A percentile compares a stretch with the other conserved stretches of the same genome.
Conservation (phyloP, 2,888 invertebrate genomes). For the Marasmarcha lunaedactyla region DNA sequence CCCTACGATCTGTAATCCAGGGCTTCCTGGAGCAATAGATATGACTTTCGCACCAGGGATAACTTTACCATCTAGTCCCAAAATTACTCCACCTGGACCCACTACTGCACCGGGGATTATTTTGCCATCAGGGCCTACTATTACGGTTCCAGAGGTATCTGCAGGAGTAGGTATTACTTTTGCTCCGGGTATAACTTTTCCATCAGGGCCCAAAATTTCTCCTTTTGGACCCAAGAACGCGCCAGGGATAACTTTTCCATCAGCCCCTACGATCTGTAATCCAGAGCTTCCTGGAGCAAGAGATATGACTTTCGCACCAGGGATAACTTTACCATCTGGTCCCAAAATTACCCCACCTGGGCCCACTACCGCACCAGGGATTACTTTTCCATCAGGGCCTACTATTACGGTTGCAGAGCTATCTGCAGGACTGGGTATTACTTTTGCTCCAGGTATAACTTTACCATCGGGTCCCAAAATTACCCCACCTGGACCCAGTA, state of each 20-base stretch:
- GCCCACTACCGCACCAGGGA: neutral
- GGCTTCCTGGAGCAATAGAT: no score
- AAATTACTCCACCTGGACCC: neutral
- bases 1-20: no score
- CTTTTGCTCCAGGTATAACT: neutral
- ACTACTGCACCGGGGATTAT: neutral
- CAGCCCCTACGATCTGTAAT: neutral
- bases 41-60: neutral
- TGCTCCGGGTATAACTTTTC: no score
- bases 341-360: neutral
- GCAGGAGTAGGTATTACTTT: neutral
- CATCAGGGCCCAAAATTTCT: no score
- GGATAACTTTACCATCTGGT: conserved; percentile 2
- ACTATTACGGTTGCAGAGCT: neutral
- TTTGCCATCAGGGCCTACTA: no score
- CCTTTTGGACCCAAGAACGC: neutral
- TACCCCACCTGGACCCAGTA: no score
- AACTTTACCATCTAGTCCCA: conserved; percentile 1
- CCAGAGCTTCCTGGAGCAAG: neutral
- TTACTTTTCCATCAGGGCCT: conserved; percentile 1
- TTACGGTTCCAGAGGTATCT: no score
- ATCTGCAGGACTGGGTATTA: no score
- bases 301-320: neutral
- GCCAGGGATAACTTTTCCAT: neutral
- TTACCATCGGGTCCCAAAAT: no score